A percentile compares a stretch with the other conserved stretches of the same genome.
These are phyloP conservation scores for Drosophila subobscura DNA, from an alignment of 1,140 invertebrate species.

Conservation along the genomic window DNA sequence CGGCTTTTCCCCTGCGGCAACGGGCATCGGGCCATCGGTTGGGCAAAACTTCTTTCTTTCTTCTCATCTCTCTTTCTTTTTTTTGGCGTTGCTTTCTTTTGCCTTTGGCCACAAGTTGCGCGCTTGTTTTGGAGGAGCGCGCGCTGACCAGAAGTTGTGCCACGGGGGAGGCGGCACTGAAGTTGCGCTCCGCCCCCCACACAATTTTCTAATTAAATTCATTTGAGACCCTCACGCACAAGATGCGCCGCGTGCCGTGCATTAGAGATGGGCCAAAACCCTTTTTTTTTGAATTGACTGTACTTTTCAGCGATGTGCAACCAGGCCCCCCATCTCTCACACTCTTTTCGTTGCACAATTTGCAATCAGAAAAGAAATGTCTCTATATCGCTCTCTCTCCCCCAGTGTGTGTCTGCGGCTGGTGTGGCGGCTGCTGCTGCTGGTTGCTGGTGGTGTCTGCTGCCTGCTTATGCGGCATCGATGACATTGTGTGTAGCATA, in stretches of 20 bases:
- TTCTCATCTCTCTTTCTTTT: constrained; percentile 13
- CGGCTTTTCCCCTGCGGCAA: constrained; percentile 32
- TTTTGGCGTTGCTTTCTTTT: constrained; percentile 24
- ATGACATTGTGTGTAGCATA: constrained; percentile 83
- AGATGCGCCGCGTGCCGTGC: constrained; percentile 60
- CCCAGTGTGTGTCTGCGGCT: too few species aligned
- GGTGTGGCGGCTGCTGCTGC: constrained; percentile 25
- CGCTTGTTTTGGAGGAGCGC: constrained; percentile 22
- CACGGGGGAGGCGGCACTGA: constrained; percentile 17
- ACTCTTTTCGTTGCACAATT: constrained; percentile 24
- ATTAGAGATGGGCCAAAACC: constrained; percentile 50
- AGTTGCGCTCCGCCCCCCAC: constrained; percentile 40
- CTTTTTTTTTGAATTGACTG: constrained; percentile 35
- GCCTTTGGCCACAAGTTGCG: constrained; percentile 51
- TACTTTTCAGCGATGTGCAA: constrained; percentile 44
- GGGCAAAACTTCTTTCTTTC: constrained; percentile 24
- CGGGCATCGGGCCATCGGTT: constrained; percentile 16
- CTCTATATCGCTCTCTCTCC: neutral
- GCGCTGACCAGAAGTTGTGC: too few species aligned
- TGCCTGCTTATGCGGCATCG: constrained; percentile 79
- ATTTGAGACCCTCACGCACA: constrained; percentile 80
- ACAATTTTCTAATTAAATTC: constrained; percentile 83
- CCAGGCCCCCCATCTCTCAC: constrained; percentile 1
- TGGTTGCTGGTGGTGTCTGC: constrained; percentile 1
- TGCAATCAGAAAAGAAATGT: constrained; percentile 51